Evolutionary conservation across 2,888 invertebrate species (phyloP), one percentile per base, ranked within the genome.

Genomic region (Agrenia bidenticulata): DNA sequence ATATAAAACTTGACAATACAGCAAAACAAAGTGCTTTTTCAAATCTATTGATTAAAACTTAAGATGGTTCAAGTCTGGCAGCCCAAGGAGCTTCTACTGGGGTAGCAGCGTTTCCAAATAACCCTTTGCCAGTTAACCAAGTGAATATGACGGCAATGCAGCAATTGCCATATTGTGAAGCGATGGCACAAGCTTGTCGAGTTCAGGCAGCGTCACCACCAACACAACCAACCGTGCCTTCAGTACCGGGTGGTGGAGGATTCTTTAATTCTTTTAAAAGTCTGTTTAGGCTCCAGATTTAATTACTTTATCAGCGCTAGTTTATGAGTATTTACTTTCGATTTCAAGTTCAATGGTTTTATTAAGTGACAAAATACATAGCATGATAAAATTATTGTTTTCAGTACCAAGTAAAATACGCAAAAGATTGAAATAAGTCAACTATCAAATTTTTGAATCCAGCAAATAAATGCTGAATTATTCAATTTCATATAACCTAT

Each of bases 111-210:
- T 61, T 61, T n/a, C 60, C 60, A 1, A 51, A 51, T 21, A 51
- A 50, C 7, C 60, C 60, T 19, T 17, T 21, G 15, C 51, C 60
- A 27, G 51, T 51, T n/a, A 5, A 19, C 15, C 37, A 37, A 32
- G 32, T 61, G 17, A 61, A 61, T 39, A 49, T 50, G 51, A 61
- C 60, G 39, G 60, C 60, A 61, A 39, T 39, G 4, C 37, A 61
- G 11, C 60, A 61, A 32, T 17, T 51, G 24, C 60, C 51, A 1
- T 50, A 51, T 37, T 61, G 60, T 37, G 27, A 61, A 32, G 51
- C 49, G 21, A 23, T 61, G 39, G 50, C 39, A 13, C 51, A 50
- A 37, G 60, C 60, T 39, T 61, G 60, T 61, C 32, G 32, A 39
- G 37, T 21, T 15, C 60, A 61, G 24, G 26, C 5, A 13, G 7